phyloP scores from a whole-genome alignment of 2,113 vertebrate species.

The Thamnaconus septentrionalis region DNA sequence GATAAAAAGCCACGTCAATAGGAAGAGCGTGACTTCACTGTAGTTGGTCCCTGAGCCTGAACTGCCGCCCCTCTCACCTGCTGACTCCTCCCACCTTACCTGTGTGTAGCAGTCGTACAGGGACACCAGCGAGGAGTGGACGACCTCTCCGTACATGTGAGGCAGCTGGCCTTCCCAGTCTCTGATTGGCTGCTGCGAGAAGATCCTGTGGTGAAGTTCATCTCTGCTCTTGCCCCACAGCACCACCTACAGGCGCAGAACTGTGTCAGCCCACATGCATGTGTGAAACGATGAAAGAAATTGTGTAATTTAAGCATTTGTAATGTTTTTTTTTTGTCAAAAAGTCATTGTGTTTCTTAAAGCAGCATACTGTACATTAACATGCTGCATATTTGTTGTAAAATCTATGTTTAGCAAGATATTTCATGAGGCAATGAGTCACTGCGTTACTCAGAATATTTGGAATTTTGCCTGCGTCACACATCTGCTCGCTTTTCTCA shows the following conservation, averaged over 20 bases:
- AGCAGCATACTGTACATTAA: too few species aligned
- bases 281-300: background rate
- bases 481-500: too few species aligned
- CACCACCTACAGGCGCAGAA: conserved; percentile 59
- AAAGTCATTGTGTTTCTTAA: too few species aligned
- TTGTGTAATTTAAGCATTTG: background rate
- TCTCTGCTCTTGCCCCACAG: conserved; percentile 77
- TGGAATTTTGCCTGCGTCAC: too few species aligned
- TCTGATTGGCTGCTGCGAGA: conserved; percentile 68
- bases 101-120: conserved; percentile 69
- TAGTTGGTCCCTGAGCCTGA: background rate
- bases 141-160: conserved; percentile 76
- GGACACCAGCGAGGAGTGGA: conserved; percentile 76
- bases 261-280: background rate
- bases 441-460: too few species aligned
- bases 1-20: too few species aligned
- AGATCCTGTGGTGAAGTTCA: conserved; percentile 72
- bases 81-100: conserved; percentile 56
- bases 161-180: conserved; percentile 80
- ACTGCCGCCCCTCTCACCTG: background rate
- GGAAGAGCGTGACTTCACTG: background rate
- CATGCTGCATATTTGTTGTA: too few species aligned
- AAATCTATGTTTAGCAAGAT: too few species aligned
- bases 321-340: too few species aligned
- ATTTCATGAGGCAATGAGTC: too few species aligned